phyloP scores from a whole-genome alignment of 2,888 invertebrate genomes.

The Mythimna pallens region DNA sequence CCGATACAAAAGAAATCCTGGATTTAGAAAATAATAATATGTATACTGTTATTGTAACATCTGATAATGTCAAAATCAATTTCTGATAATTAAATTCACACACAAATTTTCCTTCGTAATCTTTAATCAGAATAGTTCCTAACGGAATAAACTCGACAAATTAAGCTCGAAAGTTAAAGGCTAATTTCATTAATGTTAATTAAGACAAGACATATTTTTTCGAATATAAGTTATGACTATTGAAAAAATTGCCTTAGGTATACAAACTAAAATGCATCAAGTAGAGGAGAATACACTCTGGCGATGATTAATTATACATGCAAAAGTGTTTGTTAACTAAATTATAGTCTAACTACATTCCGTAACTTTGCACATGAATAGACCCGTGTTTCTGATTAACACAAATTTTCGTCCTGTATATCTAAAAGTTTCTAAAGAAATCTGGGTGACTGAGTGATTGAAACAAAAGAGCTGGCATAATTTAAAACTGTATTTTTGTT shows the following conservation, averaged over 20 bases:
- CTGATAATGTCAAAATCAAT: too few species aligned
- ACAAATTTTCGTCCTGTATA: constrained; percentile 16
- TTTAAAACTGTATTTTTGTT: constrained; percentile 45
- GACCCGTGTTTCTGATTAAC: constrained; percentile 31
- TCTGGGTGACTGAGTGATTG: constrained; percentile 9
- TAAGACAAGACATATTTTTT: background rate
- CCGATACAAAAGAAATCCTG: background rate
- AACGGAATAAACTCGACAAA: background rate
- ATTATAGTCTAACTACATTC: constrained; percentile 36
- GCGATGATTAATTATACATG: constrained; percentile 32
- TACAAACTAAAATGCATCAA: background rate
- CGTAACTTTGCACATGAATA: constrained; percentile 42
- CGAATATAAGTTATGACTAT: background rate
- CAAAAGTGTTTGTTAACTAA: constrained; percentile 43
- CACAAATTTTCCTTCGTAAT: background rate
- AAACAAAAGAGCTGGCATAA: constrained; percentile 7
- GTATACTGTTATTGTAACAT: background rate
- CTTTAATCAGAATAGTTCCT: background rate
- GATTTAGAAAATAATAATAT: background rate
- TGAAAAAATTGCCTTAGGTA: background rate
- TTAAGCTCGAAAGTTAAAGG: background rate
- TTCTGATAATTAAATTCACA: background rate
- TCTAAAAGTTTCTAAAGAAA: constrained; percentile 22
- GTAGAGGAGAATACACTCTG: constrained; percentile 9
- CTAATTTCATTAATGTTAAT: background rate